Conservation (phyloP, 1,140 invertebrate species). For the Heliconius melpomene region DNA sequence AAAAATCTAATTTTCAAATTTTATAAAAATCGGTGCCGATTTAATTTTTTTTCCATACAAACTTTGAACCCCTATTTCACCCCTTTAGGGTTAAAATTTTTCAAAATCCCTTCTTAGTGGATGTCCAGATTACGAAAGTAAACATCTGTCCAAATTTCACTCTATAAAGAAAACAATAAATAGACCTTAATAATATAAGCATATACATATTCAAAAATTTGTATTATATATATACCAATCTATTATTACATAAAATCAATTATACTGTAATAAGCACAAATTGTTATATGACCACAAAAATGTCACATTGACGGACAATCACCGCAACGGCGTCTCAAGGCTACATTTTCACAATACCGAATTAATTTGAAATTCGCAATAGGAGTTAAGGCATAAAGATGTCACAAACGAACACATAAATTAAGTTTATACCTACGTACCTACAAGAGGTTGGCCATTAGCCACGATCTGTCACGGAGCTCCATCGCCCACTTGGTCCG, state of each 20-base stretch:
- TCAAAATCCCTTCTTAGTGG: too few relatives aligned
- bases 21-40: too few relatives aligned
- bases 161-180: too few relatives aligned
- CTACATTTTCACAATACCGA: constrained; percentile 32
- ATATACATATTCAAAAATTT: too few relatives aligned
- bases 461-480: constrained; percentile 35
- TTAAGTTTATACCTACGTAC: constrained; percentile 38
- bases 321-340: constrained; percentile 4
- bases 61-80: too few relatives aligned
- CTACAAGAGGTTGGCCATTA: constrained; percentile 23
- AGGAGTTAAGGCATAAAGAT: constrained; percentile 41
- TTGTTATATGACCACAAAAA: constrained; percentile 7
- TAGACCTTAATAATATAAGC: too few relatives aligned
- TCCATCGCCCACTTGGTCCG: constrained; percentile 35
- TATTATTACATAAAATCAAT: not conserved
- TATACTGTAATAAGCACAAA: constrained; percentile 1
- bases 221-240: not conserved
- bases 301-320: constrained; percentile 19
- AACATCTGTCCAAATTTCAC: too few relatives aligned
- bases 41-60: too few relatives aligned
- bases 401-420: constrained; percentile 45
- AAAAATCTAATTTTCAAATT: too few relatives aligned
- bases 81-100: too few relatives aligned
- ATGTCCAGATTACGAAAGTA: too few relatives aligned
- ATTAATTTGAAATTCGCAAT: constrained; percentile 33